Evolutionary conservation across 2,113 vertebrate species (phyloP).

Genomic region (Upupa epops): DNA sequence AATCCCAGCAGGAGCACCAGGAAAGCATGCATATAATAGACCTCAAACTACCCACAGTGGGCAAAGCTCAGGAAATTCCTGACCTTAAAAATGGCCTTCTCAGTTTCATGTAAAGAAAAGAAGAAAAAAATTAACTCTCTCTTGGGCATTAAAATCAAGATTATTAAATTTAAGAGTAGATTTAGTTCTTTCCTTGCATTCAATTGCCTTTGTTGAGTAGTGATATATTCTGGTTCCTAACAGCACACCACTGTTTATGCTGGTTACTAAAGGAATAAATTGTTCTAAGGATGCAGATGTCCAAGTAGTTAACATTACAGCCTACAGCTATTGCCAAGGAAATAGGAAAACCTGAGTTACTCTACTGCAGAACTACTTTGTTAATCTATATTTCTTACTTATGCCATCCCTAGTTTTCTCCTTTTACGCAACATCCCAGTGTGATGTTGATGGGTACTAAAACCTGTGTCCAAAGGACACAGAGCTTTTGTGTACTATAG

Average conservation of each 20-base stretch:
- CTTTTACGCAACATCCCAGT: neutral
- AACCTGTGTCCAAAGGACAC: neutral
- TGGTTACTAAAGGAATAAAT: conserved; percentile 69
- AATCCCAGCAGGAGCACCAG: neutral
- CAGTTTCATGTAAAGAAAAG: conserved; percentile 10
- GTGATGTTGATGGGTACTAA: neutral
- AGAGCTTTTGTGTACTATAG: neutral
- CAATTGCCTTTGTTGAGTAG: conserved; percentile 19
- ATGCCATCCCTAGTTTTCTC: conserved; percentile 11
- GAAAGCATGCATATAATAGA: neutral
- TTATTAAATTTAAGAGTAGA: conserved; percentile 43
- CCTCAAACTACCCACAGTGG: conserved; percentile 2
- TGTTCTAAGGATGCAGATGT: conserved; percentile 69
- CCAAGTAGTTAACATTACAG: conserved; percentile 63
- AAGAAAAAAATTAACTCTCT: neutral
- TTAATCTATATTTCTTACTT: conserved; percentile 37
- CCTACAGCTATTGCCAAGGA: conserved; percentile 49
- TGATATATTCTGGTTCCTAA: conserved; percentile 55
- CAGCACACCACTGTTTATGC: conserved; percentile 45
- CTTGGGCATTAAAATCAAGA: conserved; percentile 20
- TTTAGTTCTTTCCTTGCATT: conserved; percentile 51
- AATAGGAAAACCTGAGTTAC: conserved; percentile 67
- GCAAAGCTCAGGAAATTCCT: conserved; percentile 52
- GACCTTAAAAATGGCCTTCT: conserved; percentile 24
- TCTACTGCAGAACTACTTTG: conserved; percentile 49